Evolutionary conservation across 2,888 invertebrate species (phyloP).

Genomic region (Andricus quercusramuli): DNA sequence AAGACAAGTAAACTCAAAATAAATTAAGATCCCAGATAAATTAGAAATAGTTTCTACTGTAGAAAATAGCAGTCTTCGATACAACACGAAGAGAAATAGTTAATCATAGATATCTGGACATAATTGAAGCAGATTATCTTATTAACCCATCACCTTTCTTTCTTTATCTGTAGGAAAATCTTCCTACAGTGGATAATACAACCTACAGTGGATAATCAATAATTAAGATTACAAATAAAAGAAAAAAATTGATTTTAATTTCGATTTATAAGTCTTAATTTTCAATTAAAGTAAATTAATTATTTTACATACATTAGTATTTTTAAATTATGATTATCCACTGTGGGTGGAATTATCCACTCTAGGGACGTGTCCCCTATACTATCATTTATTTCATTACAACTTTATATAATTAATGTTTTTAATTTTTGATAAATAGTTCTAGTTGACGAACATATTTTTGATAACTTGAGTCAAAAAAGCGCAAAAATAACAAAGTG

Average conservation of each 20-base stretch:
- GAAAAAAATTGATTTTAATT: too few species aligned
- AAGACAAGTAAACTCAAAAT: conserved; percentile 24
- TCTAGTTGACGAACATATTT: background rate
- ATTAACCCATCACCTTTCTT: conserved; percentile 17
- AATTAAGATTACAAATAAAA: too few species aligned
- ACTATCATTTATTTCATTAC: background rate
- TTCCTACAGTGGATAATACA: too few species aligned
- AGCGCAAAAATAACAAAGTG: background rate
- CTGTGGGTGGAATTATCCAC: too few species aligned
- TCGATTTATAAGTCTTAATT: too few species aligned
- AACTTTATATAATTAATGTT: background rate
- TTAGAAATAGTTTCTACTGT: background rate
- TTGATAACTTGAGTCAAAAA: background rate
- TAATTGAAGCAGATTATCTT: background rate
- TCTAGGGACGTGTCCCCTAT: too few species aligned
- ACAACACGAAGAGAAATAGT: background rate
- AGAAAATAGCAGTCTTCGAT: conserved; percentile 11
- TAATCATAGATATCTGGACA: conserved; percentile 2
- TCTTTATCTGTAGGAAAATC: background rate
- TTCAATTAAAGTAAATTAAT: too few species aligned
- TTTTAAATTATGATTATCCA: too few species aligned
- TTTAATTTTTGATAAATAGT: background rate
- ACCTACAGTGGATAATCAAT: too few species aligned
- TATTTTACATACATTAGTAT: too few species aligned
- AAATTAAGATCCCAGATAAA: conserved; percentile 36